Conservation (phyloP, 2,797 vertebrate species). For the Naso thynnoides region DNA sequence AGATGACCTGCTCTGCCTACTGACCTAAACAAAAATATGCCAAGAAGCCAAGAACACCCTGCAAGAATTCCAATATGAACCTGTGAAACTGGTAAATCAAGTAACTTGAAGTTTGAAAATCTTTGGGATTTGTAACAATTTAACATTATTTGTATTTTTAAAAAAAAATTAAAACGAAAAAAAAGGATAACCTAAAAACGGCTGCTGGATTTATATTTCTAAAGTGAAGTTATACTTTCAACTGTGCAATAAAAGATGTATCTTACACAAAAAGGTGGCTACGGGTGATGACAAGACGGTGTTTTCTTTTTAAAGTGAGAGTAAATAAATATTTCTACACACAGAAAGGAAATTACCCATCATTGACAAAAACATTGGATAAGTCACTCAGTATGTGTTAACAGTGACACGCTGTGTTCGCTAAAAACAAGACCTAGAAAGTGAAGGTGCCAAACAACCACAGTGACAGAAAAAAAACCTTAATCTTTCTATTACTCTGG, state of each 20-base stretch:
- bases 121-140: too few species aligned
- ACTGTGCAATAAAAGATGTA: neutral
- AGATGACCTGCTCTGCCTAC: too few species aligned
- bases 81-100: neutral
- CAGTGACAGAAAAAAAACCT: neutral
- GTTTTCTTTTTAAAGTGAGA: neutral
- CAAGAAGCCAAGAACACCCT: neutral
- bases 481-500: neutral
- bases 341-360: neutral
- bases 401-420: neutral
- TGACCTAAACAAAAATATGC: too few species aligned
- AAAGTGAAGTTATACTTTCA: neutral
- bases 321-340: neutral
- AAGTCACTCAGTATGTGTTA: neutral
- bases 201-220: neutral
- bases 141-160: too few species aligned
- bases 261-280: neutral
- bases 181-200: neutral
- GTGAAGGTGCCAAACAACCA: conserved; percentile 5
- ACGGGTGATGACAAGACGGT: neutral
- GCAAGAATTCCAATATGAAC: neutral
- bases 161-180: neutral
- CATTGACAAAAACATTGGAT: neutral
- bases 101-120: neutral
- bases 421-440: neutral